phyloP scores from a whole-genome alignment of 2,797 vertebrate species.

The Sebastes vulpes region DNA sequence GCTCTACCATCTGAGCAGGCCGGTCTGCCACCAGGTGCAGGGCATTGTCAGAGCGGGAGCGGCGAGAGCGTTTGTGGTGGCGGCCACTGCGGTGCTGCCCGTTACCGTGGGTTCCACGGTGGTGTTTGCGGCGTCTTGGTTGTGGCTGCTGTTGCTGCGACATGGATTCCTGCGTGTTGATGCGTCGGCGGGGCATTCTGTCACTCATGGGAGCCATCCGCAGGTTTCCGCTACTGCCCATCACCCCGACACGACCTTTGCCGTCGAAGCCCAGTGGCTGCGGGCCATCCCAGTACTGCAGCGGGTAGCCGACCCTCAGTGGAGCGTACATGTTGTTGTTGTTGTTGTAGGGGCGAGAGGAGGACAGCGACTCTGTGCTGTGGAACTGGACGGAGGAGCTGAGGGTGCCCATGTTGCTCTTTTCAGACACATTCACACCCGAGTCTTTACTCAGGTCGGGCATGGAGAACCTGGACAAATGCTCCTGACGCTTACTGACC shows the following conservation, averaged over 20 bases:
- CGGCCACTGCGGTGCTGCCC: slow-evolving; percentile 86
- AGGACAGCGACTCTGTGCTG: slow-evolving; percentile 95
- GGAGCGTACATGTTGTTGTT: slow-evolving; percentile 90
- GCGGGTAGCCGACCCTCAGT: slow-evolving; percentile 87
- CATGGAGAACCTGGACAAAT: slow-evolving; percentile 98
- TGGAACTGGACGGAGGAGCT: slow-evolving; percentile 96
- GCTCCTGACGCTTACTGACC: slow-evolving; percentile 94
- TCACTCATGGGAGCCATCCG: slow-evolving; percentile 91
- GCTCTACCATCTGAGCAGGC: slow-evolving; percentile 87
- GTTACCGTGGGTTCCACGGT: slow-evolving; percentile 71
- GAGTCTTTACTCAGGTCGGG: slow-evolving; percentile 99
- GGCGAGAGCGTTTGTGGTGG: slow-evolving; percentile 90
- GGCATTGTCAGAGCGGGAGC: slow-evolving; percentile 96
- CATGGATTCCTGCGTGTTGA: slow-evolving; percentile 85
- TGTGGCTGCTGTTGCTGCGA: slow-evolving; percentile 70
- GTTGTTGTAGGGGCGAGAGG: slow-evolving; percentile 92
- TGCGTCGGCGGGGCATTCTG: slow-evolving; percentile 88
- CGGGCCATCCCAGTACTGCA: slow-evolving; percentile 91
- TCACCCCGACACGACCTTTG: slow-evolving; percentile 84
- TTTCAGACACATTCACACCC: slow-evolving; percentile 95
- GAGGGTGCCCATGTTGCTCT: slow-evolving; percentile 96
- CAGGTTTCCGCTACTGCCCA: slow-evolving; percentile 87
- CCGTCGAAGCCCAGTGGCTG: slow-evolving; percentile 91
- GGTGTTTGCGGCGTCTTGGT: slow-evolving; percentile 78
- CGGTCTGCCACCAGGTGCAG: slow-evolving; percentile 94